Base-by-base conservation (phyloP, 2,797 vertebrate species). In the Falco peregrinus region DNA sequence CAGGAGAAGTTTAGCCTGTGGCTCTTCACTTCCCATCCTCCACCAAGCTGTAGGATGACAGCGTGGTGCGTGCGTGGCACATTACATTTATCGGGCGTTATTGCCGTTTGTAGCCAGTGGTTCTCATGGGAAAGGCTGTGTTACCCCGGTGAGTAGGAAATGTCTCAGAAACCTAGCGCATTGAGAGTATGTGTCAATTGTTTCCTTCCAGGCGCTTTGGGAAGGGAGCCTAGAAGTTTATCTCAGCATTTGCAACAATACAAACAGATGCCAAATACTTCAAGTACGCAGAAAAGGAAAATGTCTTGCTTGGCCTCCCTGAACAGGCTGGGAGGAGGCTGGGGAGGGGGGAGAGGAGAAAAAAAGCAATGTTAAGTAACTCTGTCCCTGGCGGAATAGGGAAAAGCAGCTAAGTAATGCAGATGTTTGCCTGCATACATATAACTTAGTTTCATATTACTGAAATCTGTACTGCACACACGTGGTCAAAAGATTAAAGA, bases 121-220 rank as follows among this genome's bases (percentile, higher is more conserved):
- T 98, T 98, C 98, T 98, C 97, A 97, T 98, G 98, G 98, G 98
- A 98, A 98, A 98, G 83, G 78, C 95, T 88, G 90, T 13, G 92
- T 95, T 97, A 86, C 89, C 96, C 93, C 18, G 53, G 94, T 64
- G 95, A 97, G 96, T 93, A 96, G 98, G 98, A 98, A 98, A 97
- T 92, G 95, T 95, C 94, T 94, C 95, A 96, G 94, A 92, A 97
- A 97, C 88, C 96, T 95, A 59, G 85, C 71, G 86, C 97, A 96
- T 97, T 98, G 96, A 98, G 95, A 95, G 95, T 93, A 88, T 79
- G 98, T 98, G 98, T 98, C 97, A 98, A 98, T 98, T 97, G 96
- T 97, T 98, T 98, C 98, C 97, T 98, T 97, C 59, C 47, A 86
- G 96, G 93, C 79, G 9, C 92, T 97, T 94, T 96, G 94, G 86